Evolutionary conservation across 2,113 vertebrate genomes (phyloP), one percentile per base, ranked within the genome.

Genomic region (Jacana jacana): DNA sequence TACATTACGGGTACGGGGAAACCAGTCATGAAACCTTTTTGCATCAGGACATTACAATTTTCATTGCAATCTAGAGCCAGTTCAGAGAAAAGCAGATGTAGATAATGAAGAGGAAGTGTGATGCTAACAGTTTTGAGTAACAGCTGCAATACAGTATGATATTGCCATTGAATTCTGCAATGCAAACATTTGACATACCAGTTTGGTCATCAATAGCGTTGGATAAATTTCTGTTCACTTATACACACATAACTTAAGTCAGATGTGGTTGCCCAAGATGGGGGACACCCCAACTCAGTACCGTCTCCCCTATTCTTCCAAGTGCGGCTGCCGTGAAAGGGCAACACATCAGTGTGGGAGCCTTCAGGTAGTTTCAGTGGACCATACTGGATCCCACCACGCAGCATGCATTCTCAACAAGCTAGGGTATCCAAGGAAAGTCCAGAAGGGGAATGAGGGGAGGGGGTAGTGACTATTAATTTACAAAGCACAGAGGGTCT

Each of bases 391-490:
- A 51, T 77, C 37, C 48, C 42, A 54, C 39, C 42, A 33, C 17
- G 16, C 3, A 3, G 28, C 17, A 25, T 0, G 0, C 22, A 11
- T 37, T 57, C 66, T 64, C 70, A 63, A 10, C 27, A 51, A 16
- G 27, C 25, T 22, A 20, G 27, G 31, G 16, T 18, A 51, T 23
- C 14, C 31, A 58, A 66, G n/a, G 6, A 39, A 76, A 54, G 25
- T 40, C 20, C 40, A 52, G 24, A 49, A 78, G 18, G 1, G 0
- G 15, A 10, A 10, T 35, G 60, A 12, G n/a, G 35, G 35, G 35
- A 17, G 10, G 5, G 6, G 3, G 20, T 13, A 25, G 9, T 13
- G n/a, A 7, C 51, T 78, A 4, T 80, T 93, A 39, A 24, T 58
- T 71, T 76, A 13, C 17, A 39, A n/a, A 90, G 7, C 8, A 30